phyloP scores from a whole-genome alignment of 2,888 invertebrate genomes.

The Melipona beecheii region DNA sequence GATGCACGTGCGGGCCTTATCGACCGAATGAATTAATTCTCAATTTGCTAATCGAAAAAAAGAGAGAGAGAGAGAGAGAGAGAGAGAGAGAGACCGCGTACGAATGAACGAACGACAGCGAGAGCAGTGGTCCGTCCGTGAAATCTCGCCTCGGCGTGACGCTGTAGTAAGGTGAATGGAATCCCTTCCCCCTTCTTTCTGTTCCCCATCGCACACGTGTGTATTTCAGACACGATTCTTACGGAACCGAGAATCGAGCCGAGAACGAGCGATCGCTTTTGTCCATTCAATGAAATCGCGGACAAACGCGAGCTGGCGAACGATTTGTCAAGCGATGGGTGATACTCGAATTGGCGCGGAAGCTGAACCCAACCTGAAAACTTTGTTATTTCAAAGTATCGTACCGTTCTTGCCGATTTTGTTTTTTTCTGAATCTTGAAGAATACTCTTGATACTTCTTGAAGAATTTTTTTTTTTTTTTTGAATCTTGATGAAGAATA shows the following conservation, averaged over 20 bases:
- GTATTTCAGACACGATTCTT: conserved; percentile 29
- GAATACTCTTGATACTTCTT: too few species aligned
- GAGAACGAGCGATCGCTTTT: conserved; percentile 41
- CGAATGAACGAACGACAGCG: conserved; percentile 52
- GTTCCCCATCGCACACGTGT: neutral
- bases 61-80: neutral
- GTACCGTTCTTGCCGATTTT: too few species aligned
- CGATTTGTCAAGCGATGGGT: conserved; percentile 36
- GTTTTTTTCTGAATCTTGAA: too few species aligned
- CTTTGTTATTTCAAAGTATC: too few species aligned
- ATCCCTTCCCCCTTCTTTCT: conserved; percentile 19
- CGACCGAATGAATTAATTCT: conserved; percentile 36
- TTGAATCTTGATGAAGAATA: too few species aligned
- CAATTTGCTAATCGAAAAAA: conserved; percentile 40
- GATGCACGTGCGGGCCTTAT: conserved; percentile 23
- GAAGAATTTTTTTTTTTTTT: too few species aligned
- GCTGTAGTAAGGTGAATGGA: conserved; percentile 68
- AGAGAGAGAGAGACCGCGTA: neutral
- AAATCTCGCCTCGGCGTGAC: conserved; percentile 47
- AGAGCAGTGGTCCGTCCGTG: conserved; percentile 41
- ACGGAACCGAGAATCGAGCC: conserved; percentile 28
- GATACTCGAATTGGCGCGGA: neutral
- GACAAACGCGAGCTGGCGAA: conserved; percentile 44
- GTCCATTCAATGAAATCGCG: conserved; percentile 54
- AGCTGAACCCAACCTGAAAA: too few species aligned